Percentiles rank a stretch among this genome's conserved stretches.
phyloP scores from a whole-genome alignment of 2,797 vertebrate species.

The Macropus fuliginosus region DNA sequence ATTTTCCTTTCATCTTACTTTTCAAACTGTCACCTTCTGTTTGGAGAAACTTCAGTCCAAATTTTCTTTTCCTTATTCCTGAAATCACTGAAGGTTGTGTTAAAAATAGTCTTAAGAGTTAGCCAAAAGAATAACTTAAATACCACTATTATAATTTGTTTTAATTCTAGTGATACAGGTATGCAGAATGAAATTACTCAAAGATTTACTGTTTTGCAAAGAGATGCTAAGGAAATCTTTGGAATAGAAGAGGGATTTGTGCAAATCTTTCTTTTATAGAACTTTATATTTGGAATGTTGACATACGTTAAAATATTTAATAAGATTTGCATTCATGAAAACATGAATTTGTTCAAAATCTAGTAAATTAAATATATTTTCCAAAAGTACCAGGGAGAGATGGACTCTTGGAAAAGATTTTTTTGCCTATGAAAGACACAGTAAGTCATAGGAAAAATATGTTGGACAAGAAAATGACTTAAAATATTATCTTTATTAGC shows the following conservation, averaged over 20 bases:
- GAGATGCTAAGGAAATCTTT: slow-evolving; percentile 19
- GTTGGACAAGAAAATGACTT: not conserved
- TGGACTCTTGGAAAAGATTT: not conserved
- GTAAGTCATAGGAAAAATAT: not conserved
- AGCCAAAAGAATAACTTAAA: not conserved
- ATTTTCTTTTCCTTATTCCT: not conserved
- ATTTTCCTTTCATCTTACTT: not conserved
- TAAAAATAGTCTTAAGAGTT: not conserved
- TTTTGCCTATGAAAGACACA: not conserved
- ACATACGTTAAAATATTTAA: slow-evolving; percentile 30
- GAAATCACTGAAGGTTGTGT: not conserved
- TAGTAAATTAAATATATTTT: slow-evolving; percentile 39
- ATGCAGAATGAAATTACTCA: not conserved
- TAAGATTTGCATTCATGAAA: slow-evolving; percentile 42
- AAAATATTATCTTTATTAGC: not conserved
- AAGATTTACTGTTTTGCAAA: slow-evolving; percentile 38
- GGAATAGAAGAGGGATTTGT: slow-evolving; percentile 29
- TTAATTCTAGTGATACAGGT: slow-evolving; percentile 21
- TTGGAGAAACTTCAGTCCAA: not conserved
- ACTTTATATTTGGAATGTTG: slow-evolving; percentile 47
- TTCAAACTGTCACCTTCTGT: not conserved
- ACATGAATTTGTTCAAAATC: slow-evolving; percentile 48
- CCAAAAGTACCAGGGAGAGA: slow-evolving; percentile 8
- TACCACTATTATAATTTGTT: slow-evolving; percentile 16
- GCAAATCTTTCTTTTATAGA: slow-evolving; percentile 14